Conservation (phyloP, 1,140 invertebrate genomes). For the Probaryconus sp. region DNA sequence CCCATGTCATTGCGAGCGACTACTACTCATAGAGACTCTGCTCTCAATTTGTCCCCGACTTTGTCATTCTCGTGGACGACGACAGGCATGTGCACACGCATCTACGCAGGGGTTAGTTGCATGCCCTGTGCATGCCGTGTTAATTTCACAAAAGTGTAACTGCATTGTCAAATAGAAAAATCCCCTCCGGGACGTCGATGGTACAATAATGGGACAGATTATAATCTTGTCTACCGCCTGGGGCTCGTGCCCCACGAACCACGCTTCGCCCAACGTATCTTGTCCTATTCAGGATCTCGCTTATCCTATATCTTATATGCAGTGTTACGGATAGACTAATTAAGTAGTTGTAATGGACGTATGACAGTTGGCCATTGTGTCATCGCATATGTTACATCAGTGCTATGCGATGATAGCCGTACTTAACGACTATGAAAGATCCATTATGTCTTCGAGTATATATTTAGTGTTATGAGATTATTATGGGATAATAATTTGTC, state of each 20-base stretch:
- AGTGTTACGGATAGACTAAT: conserved; percentile 75
- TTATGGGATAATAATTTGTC: no score
- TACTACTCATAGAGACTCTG: conserved; percentile 63
- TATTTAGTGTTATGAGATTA: no score
- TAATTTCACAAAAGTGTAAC: conserved; percentile 78
- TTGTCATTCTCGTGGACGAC: conserved; percentile 25
- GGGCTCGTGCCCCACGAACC: conserved; percentile 51
- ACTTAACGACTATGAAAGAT: conserved; percentile 35
- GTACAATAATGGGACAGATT: conserved; percentile 79
- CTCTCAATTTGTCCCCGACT: conserved; percentile 58
- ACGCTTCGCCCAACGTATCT: conserved; percentile 64
- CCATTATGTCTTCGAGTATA: no score
- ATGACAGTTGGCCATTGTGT: conserved; percentile 73
- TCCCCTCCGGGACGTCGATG: conserved; percentile 78
- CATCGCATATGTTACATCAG: conserved; percentile 23
- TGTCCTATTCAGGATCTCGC: conserved; percentile 64
- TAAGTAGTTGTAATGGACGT: conserved; percentile 76
- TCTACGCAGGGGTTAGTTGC: no score
- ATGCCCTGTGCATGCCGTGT: conserved; percentile 70
- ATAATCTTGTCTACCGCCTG: conserved; percentile 79
- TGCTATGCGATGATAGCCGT: conserved; percentile 40
- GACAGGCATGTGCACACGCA: no score
- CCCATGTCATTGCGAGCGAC: conserved; percentile 42
- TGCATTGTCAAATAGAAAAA: conserved; percentile 76
- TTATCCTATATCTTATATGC: conserved; percentile 54